Conservation (phyloP, 2,888 invertebrate species). For the Parochlus steinenii region DNA sequence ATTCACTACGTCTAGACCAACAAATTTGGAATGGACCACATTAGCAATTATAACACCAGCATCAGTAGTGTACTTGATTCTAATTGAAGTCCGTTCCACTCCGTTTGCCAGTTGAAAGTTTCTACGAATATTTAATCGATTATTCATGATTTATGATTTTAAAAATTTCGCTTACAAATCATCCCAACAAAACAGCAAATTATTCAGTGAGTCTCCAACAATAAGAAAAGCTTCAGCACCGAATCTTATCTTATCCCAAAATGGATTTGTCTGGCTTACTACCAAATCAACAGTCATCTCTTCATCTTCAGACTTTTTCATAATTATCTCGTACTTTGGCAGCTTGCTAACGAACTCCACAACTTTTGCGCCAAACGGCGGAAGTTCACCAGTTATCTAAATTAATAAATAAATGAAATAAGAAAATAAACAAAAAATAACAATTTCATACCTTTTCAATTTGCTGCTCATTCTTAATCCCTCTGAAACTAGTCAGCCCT, state of each 20-base stretch:
- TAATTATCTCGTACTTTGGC: conserved; percentile 41
- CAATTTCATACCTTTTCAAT: conserved; percentile 42
- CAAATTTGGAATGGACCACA: conserved; percentile 43
- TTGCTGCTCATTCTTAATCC: conserved; percentile 47
- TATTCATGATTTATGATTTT: too few species aligned
- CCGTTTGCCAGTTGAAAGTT: too few species aligned
- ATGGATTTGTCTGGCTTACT: too few species aligned
- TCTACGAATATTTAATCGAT: too few species aligned
- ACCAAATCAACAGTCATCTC: too few species aligned
- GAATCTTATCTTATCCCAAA: too few species aligned
- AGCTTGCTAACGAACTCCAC: conserved; percentile 42
- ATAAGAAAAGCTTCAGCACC: conserved; percentile 29
- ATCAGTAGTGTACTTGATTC: too few species aligned
- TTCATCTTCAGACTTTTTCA: too few species aligned
- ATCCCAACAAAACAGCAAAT: conserved; percentile 36
- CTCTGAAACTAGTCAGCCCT: conserved; percentile 47
- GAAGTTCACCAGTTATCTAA: conserved; percentile 53
- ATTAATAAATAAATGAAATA: conserved; percentile 15
- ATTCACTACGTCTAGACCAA: too few species aligned
- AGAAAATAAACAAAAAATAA: conserved; percentile 3
- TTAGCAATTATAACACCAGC: conserved; percentile 35
- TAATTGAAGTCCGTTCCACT: too few species aligned
- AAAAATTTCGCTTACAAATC: conserved; percentile 33
- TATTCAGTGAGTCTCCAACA: conserved; percentile 47
- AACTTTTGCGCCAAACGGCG: conserved; percentile 53